These are phyloP conservation scores for Spodoptera exigua DNA, from an alignment of 2,888 invertebrate species.

Conservation along the genomic window DNA sequence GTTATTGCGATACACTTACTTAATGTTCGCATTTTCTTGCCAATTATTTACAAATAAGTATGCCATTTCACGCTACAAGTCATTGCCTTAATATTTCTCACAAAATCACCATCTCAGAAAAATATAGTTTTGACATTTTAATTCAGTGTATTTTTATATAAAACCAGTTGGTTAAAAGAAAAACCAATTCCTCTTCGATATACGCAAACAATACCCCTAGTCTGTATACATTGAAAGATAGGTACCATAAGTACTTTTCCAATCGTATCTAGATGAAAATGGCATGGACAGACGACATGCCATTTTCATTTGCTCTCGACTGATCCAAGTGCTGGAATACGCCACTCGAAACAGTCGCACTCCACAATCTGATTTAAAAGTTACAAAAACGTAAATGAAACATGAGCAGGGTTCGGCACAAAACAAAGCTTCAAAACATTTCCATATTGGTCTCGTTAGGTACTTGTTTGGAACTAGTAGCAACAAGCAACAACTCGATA, in stretches of 20 bases:
- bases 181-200: no score
- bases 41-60: no score
- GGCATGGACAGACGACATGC: conserved; percentile 4
- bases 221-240: conserved; percentile 7
- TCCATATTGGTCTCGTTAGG: conserved; percentile 35
- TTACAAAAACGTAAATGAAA: conserved; percentile 33
- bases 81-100: no score
- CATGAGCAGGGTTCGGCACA: conserved; percentile 16
- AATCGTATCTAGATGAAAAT: not conserved
- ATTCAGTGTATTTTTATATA: no score
- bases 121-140: no score
- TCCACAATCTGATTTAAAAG: conserved; percentile 26
- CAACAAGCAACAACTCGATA: conserved; percentile 43
- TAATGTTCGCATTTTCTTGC: no score
- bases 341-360: conserved; percentile 26
- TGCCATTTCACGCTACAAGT: no score
- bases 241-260: conserved; percentile 14
- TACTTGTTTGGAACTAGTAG: conserved; percentile 36
- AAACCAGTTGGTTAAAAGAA: no score
- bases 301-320: conserved; percentile 25
- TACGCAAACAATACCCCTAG: no score
- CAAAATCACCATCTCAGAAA: no score
- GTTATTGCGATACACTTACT: no score
- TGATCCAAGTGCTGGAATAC: conserved; percentile 22
- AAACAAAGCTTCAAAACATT: conserved; percentile 25